Evolutionary conservation across 2,888 invertebrate genomes (phyloP).

Genomic region (Acheta domesticus): DNA sequence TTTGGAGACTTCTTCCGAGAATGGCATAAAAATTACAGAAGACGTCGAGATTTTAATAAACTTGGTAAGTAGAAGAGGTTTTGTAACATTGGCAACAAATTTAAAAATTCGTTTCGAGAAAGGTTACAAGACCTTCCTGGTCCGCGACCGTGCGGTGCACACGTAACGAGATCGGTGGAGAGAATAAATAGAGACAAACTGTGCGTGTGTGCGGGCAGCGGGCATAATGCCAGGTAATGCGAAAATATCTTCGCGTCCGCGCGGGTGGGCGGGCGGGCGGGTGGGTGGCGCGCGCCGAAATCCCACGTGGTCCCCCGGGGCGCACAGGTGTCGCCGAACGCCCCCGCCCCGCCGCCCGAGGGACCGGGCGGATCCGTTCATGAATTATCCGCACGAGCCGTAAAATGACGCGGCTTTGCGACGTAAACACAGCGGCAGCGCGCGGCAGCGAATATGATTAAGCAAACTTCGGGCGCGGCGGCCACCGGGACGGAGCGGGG

Average conservation of each 20-base stretch:
- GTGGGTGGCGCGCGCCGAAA: background rate
- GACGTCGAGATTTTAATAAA: too few species aligned
- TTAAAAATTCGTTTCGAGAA: too few species aligned
- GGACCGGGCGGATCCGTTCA: conserved; percentile 18
- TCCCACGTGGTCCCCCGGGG: background rate
- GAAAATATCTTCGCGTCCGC: conserved; percentile 1
- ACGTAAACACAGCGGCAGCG: background rate
- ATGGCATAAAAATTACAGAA: too few species aligned
- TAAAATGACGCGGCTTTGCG: background rate
- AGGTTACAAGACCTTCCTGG: too few species aligned
- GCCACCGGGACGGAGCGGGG: background rate
- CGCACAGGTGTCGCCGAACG: background rate
- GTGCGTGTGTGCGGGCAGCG: background rate
- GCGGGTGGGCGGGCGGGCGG: too few species aligned
- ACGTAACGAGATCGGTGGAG: background rate
- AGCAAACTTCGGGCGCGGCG: background rate
- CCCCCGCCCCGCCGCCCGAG: conserved; percentile 2
- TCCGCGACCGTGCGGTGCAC: background rate
- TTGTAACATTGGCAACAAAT: too few species aligned
- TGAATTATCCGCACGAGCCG: background rate
- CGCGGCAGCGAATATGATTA: background rate
- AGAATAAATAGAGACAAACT: too few species aligned
- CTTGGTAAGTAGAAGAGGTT: too few species aligned
- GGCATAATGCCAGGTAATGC: background rate
- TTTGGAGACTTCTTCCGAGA: too few species aligned